Base-by-base conservation (phyloP, 2,797 vertebrate genomes). In the Danio jaintianensis region DNA sequence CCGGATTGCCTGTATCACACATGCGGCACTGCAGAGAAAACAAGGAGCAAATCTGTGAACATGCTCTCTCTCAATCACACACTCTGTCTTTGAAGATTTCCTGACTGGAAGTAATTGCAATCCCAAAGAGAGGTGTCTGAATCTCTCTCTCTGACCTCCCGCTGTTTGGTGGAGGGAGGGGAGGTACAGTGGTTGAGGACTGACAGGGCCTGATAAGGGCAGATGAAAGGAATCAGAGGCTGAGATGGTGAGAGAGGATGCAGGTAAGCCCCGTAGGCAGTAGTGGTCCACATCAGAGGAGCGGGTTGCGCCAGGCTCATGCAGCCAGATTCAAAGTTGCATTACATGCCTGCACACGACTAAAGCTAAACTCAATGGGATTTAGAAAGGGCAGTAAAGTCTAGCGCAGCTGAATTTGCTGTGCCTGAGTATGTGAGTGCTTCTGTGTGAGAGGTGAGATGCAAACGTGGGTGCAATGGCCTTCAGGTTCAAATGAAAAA, bases 201-300 rank as follows among this genome's bases (percentile, higher is more conserved):
- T 84, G 79, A 81, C 74, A 78, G 75, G 45, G 47, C 63, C 76
- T 75, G 83, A 84, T 82, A 82, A 79, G 83, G 58, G 43, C 69
- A 81, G 61, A 82, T 80, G 72, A 82, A 84, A 80, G 68, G 42
- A 71, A 67, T 18, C 4, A 3, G 71, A 73, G 58, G 50, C 43
- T 29, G 74, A 69, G 81, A 36, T 48, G 55, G 66, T 6, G 72
- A 69, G 58, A 45, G 78, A 43, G 55, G 42, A 62, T 38, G 73
- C 71, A 78, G 75, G 69, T 81, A 68, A 81, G 75, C 69, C 82
- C 82, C 58, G 47, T 47, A 81, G 79, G 83, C 83, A 63, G 75
- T 48, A 52, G 45, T 78, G 69, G 53, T 78, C 75, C 61, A 81
- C 79, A 78, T 84, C 68, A 77, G 80, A 69, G 29, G 75, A 58